Evolutionary conservation across 2,888 invertebrate genomes (phyloP).

Genomic region (Conistra vaccinii): DNA sequence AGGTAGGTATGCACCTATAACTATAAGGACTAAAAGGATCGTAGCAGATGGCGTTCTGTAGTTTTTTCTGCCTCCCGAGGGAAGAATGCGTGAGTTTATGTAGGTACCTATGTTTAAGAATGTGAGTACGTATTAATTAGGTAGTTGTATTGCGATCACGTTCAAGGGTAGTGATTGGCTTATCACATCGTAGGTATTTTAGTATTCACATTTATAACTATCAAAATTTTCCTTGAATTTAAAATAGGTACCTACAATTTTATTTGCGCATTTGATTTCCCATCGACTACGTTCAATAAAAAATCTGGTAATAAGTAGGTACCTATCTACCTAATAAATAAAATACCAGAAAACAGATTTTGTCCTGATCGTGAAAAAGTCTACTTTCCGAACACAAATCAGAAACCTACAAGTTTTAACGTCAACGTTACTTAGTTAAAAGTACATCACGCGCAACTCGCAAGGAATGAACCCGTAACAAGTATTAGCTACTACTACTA

Average conservation of each 20-base stretch:
- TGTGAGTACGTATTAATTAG: background rate
- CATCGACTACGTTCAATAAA: background rate
- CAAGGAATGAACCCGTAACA: background rate
- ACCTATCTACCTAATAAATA: too few relatives aligned
- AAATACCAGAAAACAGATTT: background rate
- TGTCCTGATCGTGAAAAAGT: background rate
- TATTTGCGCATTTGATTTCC: background rate
- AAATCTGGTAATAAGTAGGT: background rate
- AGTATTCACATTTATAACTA: background rate
- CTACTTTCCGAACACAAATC: background rate
- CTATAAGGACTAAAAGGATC: too few relatives aligned
- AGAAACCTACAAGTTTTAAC: background rate
- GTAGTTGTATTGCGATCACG: constrained; percentile 15
- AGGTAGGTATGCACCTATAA: too few relatives aligned
- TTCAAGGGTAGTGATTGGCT: constrained; percentile 19
- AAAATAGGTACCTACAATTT: background rate
- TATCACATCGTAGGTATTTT: constrained; percentile 18
- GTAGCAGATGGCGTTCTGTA: too few relatives aligned
- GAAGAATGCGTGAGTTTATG: too few relatives aligned
- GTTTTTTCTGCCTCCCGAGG: too few relatives aligned
- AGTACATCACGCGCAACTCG: too few relatives aligned
- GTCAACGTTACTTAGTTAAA: too few relatives aligned
- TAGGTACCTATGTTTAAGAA: too few relatives aligned
- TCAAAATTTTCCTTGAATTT: constrained; percentile 24
- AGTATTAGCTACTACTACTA: background rate